These are phyloP conservation scores for Pygoscelis adeliae DNA, from an alignment of 2,113 vertebrate genomes.

Conservation along the genomic window DNA sequence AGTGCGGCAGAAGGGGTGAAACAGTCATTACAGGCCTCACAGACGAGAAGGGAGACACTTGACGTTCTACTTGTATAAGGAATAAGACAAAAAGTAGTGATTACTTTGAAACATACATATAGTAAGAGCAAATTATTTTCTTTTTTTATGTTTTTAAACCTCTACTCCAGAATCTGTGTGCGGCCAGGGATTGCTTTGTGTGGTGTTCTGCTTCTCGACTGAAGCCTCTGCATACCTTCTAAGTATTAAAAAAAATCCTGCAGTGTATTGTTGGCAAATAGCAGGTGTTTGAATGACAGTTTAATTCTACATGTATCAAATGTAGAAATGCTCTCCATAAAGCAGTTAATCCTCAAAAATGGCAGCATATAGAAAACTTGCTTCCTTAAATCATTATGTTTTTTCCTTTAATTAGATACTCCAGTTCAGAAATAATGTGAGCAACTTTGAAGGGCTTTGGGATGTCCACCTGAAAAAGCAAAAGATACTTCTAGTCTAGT, in stretches of 20 bases:
- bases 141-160: neutral
- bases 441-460: neutral
- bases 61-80: fast-evolving
- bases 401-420: neutral
- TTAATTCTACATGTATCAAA: fast-evolving
- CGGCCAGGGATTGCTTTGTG: neutral
- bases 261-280: neutral
- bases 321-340: neutral
- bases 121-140: neutral
- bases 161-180: neutral
- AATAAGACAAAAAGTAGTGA: neutral
- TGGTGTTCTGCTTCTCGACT: neutral
- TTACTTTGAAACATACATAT: neutral
- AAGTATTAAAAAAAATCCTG: neutral
- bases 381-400: fast-evolving
- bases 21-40: fast-evolving
- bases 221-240: neutral
- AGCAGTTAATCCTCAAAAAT: neutral
- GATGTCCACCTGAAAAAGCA: neutral
- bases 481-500: neutral
- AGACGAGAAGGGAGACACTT: neutral
- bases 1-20: neutral
- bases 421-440: too few relatives aligned
- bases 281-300: neutral
- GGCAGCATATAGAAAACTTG: neutral